Evolutionary conservation across 2,797 vertebrate genomes (phyloP), one percentile per base, ranked within the genome.

Genomic region (Octomys mimax): DNA sequence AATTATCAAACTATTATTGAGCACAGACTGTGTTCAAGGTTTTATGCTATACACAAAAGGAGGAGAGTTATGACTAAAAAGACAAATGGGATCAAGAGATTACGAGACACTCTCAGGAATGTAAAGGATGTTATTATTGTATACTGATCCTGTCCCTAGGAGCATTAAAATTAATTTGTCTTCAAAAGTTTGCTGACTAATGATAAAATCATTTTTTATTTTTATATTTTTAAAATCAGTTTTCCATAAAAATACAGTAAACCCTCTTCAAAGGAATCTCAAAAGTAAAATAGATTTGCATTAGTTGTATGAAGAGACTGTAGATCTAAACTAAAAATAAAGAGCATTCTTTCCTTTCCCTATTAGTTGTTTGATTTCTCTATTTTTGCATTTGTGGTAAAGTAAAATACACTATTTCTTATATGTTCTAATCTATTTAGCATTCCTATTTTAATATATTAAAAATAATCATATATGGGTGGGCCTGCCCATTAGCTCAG

Each of bases 321-420:
- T 28, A 73, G 18, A 68, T 75, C 39, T 64, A 64, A 85, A 49
- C n/a, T 89, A 89, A 71, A 93, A 36, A 79, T 28, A 80, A 2
- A 28, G 12, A 92, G 11, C 28, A 71, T 5, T 68, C 59, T 81
- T 77, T 87, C 42, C 75, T 70, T 71, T 81, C 49, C 36, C 39
- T 59, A 46, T 70, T 64, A 91, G 28, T 92, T 87, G 18, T 79
- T 91, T 92, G 82, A 59, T 95, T 95, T 90, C 33, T 95, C 93
- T 91, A 28, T 89, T 91, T 97, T 77, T 90, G 18, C 36, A 75
- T 85, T 95, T 91, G 92, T 81, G 24, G 7, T 75, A 62, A 91
- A 66, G 39, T 21, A 85, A 96, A 92, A 93, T 61, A 75, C 11
- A 87, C 6, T 87, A 49, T 92, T 89, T 90, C 78, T 54, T 75